Conservation (phyloP, 2,797 vertebrate genomes). For the Cryptoblepharus egeriae region DNA sequence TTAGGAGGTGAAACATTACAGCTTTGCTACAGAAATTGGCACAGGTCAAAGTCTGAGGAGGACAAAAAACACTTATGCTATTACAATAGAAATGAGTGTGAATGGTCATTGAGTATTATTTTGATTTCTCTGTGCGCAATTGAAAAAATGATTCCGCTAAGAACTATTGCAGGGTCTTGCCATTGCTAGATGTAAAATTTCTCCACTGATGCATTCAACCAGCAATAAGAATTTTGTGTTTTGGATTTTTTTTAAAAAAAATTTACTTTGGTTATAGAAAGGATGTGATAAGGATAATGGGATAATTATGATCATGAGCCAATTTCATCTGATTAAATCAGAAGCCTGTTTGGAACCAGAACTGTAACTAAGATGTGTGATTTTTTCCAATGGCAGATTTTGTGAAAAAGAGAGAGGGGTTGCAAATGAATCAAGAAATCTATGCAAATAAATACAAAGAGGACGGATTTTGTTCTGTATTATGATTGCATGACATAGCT, state of each 20-base stretch:
- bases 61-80: background rate
- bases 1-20: background rate
- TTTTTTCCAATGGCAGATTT: background rate
- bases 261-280: background rate
- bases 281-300: constrained; percentile 18
- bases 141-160: background rate
- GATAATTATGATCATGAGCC: constrained; percentile 21
- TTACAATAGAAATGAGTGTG: background rate
- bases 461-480: background rate
- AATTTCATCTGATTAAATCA: constrained; percentile 30
- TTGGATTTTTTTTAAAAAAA: background rate
- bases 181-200: background rate
- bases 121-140: constrained; percentile 3
- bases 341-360: constrained; percentile 18
- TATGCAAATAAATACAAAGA: constrained; percentile 13
- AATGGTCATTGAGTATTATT: background rate
- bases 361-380: constrained; percentile 8
- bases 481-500: background rate
- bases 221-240: background rate
- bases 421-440: background rate
- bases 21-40: background rate
- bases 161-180: background rate
- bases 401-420: background rate
- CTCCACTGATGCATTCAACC: background rate
- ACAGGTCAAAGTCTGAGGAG: constrained; percentile 7